Evolutionary conservation across 1,140 invertebrate genomes (phyloP), one percentile per base, ranked within the genome.

Genomic region (Tetragonula clypearis): DNA sequence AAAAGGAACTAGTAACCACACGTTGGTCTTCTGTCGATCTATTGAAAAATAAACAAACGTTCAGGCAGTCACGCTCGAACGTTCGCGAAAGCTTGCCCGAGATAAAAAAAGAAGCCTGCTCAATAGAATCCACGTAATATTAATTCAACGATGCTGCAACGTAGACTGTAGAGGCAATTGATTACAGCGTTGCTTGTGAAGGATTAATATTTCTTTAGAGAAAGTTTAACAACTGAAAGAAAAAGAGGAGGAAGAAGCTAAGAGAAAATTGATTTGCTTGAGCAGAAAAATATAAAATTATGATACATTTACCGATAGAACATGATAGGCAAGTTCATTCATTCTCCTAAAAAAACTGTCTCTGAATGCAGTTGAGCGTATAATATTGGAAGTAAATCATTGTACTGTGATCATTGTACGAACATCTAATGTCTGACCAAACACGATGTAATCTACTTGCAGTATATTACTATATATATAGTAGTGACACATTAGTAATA

Each of bases 1-100:
- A 89, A 73, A 69, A 49, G 41, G 8, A 55, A 84, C 85, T 78
- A 81, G 79, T 87, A 89, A 88, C 88, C 80, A 86, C 77, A 76
- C 71, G 66, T 72, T 60, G 79, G 66, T 79, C 74, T 41, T 88
- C 76, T 77, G 84, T 2, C 60, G 55, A 83, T 71, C 35, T 65
- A 85, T 89, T 86, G 66, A 73, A 86, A 68, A 88, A 72, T 62
- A 83, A 89, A 84, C 71, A 62, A 78, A 60, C 23, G n/a, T 49
- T n/a, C 41, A 49, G 41, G 8, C 41, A 49, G 8, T 49, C 8
- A 14, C 26, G 49, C 30, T 58, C 8, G 17, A 35, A 30, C 30
- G 30, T 30, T 30, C 1, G 30, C 30, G 26, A 68, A 62, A 30
- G 35, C 26, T 15, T 30, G 23, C 12, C 62, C 12, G 30, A 35